Evolutionary conservation across 2,888 invertebrate species (phyloP), one percentile per base, ranked within the genome.

Genomic region (Gordius sp.): DNA sequence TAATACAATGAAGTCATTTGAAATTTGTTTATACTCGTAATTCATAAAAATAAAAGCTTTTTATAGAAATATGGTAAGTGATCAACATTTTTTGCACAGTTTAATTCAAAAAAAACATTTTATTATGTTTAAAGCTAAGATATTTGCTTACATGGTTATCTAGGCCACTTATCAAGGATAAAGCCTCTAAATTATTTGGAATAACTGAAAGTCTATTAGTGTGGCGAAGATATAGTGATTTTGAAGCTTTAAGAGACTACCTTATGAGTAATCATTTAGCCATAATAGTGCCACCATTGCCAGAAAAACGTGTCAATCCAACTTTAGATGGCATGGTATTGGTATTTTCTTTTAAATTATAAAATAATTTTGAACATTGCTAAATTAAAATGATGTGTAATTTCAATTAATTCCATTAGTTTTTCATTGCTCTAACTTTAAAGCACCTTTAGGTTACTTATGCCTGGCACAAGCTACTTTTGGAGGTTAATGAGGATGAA

Each of bases 401-500:
- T 33, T 8, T 33, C 8, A 33, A 33, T 13, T 13, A 33, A 33
- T n/a, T 13, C 8, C 39, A 33, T 33, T 33, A 33, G n/a, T 13
- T n/a, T n/a, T n/a, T n/a, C n/a, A n/a, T n/a, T n/a, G n/a, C 8
- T 13, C n/a, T 33, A 33, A n/a, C n/a, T 33, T 33, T 33, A 13
- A 13, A 13, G 8, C n/a, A 33, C 8, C n/a, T 13, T 33, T n/a
- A 33, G 39, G 39, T 33, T 8, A 33, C 39, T n/a, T 33, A 33
- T 33, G 39, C 39, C 8, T 33, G 39, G 39, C 39, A 33, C n/a
- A 33, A 33, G n/a, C n/a, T 33, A n/a, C 39, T 33, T n/a, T 33
- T 33, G 39, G 39, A 33, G n/a, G 39, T 33, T n/a, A 33, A 33
- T 33, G 39, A 33, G 39, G 39, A 33, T n/a, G 39, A 33, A 33